Percentiles rank a stretch among this genome's conserved stretches.
Evolutionary conservation across 2,113 vertebrate genomes (phyloP).

Genomic region (Meles meles): DNA sequence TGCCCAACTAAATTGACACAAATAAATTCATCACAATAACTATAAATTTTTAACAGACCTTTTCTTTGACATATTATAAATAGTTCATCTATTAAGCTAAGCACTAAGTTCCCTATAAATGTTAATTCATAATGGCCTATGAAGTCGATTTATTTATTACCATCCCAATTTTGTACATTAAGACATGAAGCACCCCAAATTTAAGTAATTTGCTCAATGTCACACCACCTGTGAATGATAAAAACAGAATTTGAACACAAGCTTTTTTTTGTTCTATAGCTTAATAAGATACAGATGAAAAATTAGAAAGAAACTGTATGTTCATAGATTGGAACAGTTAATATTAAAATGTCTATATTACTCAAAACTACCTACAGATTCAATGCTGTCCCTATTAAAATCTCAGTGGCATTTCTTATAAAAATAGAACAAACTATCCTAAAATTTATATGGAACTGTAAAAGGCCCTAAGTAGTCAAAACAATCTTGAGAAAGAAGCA

Average conservation of each 20-base stretch:
- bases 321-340: not conserved
- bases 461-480: not conserved
- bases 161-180: not conserved
- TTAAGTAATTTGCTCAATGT: not conserved
- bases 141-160: not conserved
- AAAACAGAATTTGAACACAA: not conserved
- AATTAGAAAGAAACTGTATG: not conserved
- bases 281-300: not conserved
- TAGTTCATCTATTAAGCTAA: not conserved
- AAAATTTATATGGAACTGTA: not conserved
- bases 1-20: too few relatives aligned
- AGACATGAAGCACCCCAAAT: not conserved
- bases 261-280: not conserved
- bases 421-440: not conserved
- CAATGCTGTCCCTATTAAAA: not conserved
- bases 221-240: not conserved
- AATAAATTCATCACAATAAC: not conserved
- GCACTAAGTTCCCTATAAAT: not conserved
- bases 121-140: not conserved
- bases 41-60: not conserved
- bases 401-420: not conserved
- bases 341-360: not conserved
- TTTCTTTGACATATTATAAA: not conserved
- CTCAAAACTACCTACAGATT: not conserved
- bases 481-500: not conserved